A percentile compares a stretch with the other conserved stretches of the same genome.
phyloP scores from a whole-genome alignment of 2,888 invertebrate genomes.

The Volucella bombylans region DNA sequence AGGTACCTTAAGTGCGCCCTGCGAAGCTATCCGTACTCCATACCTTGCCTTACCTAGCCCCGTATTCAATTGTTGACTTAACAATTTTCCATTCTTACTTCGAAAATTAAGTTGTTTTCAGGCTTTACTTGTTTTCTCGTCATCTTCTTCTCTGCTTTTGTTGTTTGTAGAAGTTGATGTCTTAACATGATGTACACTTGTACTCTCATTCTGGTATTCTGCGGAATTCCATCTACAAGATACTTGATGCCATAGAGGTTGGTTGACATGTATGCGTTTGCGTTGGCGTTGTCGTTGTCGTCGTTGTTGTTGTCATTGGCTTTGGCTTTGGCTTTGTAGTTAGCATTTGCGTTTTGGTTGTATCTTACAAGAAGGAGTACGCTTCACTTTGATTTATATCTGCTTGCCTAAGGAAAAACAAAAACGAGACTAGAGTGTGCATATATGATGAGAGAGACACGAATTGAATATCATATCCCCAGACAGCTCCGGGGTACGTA shows the following conservation, averaged over 20 bases:
- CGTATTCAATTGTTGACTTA: slow-evolving; percentile 69
- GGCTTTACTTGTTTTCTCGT: slow-evolving; percentile 61
- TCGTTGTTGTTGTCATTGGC: not conserved
- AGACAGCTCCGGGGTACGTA: no score
- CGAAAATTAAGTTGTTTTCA: slow-evolving; percentile 69
- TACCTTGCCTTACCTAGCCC: slow-evolving; percentile 21
- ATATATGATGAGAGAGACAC: not conserved
- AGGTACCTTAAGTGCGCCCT: no score
- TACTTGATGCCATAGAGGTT: not conserved
- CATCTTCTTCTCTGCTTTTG: slow-evolving; percentile 32
- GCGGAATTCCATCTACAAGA: no score
- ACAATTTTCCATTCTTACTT: slow-evolving; percentile 66
- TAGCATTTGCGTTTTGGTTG: slow-evolving; percentile 3
- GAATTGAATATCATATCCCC: no score
- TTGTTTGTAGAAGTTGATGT: slow-evolving; percentile 55
- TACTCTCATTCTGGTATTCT: not conserved
- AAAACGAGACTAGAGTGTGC: slow-evolving; percentile 10
- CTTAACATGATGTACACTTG: slow-evolving; percentile 56
- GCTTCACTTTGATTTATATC: slow-evolving; percentile 4
- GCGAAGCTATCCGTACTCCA: not conserved
- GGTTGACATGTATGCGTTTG: slow-evolving; percentile 15
- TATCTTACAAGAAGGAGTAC: slow-evolving; percentile 20
- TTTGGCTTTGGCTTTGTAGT: no score
- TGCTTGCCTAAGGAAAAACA: slow-evolving; percentile 3
- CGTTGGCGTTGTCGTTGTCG: slow-evolving; percentile 3